A percentile compares a stretch with the other conserved stretches of the same genome.
Evolutionary conservation across 2,113 vertebrate species (phyloP).

Genomic region (Menura novaehollandiae): DNA sequence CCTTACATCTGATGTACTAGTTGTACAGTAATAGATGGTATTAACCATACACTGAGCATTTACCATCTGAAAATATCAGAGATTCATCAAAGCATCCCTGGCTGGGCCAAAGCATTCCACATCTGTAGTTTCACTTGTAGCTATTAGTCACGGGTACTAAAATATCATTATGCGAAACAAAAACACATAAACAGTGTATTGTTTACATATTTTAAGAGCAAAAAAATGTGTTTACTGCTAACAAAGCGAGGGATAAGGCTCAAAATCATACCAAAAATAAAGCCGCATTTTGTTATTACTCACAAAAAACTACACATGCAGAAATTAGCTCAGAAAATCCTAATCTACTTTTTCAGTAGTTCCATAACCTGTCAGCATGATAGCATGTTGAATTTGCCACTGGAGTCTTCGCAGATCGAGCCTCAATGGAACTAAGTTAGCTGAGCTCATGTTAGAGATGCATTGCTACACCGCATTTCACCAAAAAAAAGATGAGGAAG

Average conservation of each 20-base stretch:
- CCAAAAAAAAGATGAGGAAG: not conserved
- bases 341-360: not conserved
- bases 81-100: not conserved
- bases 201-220: not conserved
- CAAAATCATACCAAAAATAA: not conserved
- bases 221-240: not conserved
- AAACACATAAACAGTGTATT: not conserved
- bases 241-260: not conserved
- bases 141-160: not conserved
- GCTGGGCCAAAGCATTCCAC: not conserved
- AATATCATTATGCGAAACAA: not conserved
- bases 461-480: not conserved
- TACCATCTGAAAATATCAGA: not conserved
- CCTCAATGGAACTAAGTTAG: not conserved
- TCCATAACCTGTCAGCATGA: not conserved
- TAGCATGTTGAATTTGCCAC: not conserved
- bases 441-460: not conserved
- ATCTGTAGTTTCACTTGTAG: not conserved
- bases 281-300: not conserved
- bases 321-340: not conserved
- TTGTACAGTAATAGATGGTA: not conserved
- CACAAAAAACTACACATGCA: not conserved
- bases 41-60: not conserved
- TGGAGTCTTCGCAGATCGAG: not conserved
- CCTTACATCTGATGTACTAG: not conserved